A percentile compares a stretch with the other conserved stretches of the same genome.
Conservation (phyloP, 1,140 invertebrate species). For the Epicauta chinensis region DNA sequence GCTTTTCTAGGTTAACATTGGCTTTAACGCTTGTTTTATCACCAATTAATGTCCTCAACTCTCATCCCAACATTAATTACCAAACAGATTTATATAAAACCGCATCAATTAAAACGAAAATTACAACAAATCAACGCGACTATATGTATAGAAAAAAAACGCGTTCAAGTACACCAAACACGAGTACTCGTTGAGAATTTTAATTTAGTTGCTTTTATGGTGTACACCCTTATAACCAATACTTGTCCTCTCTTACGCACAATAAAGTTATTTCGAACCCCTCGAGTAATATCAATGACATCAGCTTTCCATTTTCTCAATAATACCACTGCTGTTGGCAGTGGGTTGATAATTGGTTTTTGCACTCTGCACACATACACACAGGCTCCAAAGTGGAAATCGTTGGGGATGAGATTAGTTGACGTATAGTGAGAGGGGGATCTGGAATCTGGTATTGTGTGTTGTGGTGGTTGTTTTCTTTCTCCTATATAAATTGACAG, state of each 20-base stretch:
- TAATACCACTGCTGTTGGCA: slow-evolving; percentile 15
- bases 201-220: slow-evolving; percentile 16
- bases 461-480: too few species aligned
- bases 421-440: too few species aligned
- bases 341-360: slow-evolving; percentile 26
- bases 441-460: too few species aligned
- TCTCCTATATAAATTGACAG: too few species aligned
- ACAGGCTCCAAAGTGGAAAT: too few species aligned
- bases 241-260: slow-evolving; percentile 18
- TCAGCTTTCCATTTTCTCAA: slow-evolving; percentile 27
- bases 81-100: not conserved
- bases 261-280: slow-evolving; percentile 29
- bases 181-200: slow-evolving; percentile 19
- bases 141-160: too few species aligned
- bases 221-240: slow-evolving; percentile 2
- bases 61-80: not conserved
- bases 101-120: not conserved
- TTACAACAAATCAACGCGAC: too few species aligned
- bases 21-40: slow-evolving; percentile 11
- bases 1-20: slow-evolving; percentile 4
- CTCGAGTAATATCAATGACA: slow-evolving; percentile 28
- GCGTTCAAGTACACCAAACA: slow-evolving; percentile 7
- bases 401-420: too few species aligned
- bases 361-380: slow-evolving; percentile 17
- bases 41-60: slow-evolving; percentile 15